Evolutionary conservation across 1,140 invertebrate genomes (phyloP).

Genomic region (Drosophila nebulosa): DNA sequence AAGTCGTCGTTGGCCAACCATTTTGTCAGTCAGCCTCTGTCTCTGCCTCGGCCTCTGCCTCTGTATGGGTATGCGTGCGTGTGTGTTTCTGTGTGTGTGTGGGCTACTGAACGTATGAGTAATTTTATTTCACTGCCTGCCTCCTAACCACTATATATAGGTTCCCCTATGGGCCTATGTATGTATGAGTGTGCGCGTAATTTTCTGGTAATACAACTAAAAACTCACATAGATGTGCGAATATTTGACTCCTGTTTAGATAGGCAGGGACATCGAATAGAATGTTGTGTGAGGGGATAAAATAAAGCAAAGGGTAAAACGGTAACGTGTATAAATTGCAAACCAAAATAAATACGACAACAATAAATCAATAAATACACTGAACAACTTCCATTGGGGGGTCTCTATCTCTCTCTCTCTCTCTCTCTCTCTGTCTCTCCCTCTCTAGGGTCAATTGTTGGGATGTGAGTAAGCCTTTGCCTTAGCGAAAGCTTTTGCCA

Average conservation of each 20-base stretch:
- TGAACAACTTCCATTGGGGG: not conserved
- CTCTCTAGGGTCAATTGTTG: not conserved
- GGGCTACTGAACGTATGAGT: conserved; percentile 42
- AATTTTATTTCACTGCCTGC: conserved; percentile 42
- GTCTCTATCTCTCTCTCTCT: not conserved
- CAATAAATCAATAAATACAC: conserved; percentile 71
- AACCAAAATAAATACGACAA: conserved; percentile 58
- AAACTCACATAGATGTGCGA: conserved; percentile 37
- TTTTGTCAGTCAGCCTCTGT: conserved; percentile 60
- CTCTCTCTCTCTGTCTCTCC: not conserved
- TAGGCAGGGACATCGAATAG: too few relatives aligned
- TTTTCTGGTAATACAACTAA: conserved; percentile 60
- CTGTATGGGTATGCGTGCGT: conserved; percentile 13
- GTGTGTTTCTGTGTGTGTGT: conserved; percentile 27
- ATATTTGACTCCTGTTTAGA: conserved; percentile 56
- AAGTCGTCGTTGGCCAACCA: conserved; percentile 74
- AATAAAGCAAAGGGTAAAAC: not conserved
- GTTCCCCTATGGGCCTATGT: too few relatives aligned
- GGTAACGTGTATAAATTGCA: conserved; percentile 50
- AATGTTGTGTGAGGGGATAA: too few relatives aligned
- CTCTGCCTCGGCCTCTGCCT: conserved; percentile 20
- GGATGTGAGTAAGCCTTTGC: not conserved
- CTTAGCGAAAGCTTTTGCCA: not conserved
- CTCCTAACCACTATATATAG: too few relatives aligned
- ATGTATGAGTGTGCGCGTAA: conserved; percentile 46